phyloP scores from a whole-genome alignment of 2,113 vertebrate species.

The Cavia aperea region DNA sequence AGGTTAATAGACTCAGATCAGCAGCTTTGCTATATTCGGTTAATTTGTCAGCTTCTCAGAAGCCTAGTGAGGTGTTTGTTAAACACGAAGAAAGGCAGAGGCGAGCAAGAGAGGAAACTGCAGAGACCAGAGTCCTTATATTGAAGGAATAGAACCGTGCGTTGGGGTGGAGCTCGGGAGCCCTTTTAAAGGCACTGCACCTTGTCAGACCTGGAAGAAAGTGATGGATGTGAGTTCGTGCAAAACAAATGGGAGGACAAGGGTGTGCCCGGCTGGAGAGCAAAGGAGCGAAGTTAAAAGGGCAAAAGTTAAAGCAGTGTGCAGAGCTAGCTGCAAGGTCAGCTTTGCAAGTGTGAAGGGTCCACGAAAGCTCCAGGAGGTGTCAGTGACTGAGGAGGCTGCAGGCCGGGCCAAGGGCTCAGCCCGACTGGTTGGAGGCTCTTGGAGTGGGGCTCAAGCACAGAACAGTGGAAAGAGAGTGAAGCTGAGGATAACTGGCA shows the following conservation, averaged over 20 bases:
- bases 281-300: background rate
- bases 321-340: background rate
- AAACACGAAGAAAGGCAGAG: background rate
- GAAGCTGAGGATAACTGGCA: background rate
- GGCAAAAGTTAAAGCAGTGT: background rate
- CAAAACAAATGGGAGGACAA: background rate
- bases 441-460: background rate
- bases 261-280: background rate
- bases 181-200: background rate
- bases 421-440: background rate
- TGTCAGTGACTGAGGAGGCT: rapidly evolving
- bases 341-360: background rate
- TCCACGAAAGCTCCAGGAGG: background rate
- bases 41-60: background rate
- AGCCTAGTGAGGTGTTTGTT: background rate
- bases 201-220: background rate
- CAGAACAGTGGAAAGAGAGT: background rate
- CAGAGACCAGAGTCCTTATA: background rate
- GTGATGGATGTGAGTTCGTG: background rate
- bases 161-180: background rate
- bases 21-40: background rate
- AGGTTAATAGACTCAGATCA: background rate
- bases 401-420: rapidly evolving
- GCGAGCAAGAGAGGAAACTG: background rate
- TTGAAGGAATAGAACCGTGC: background rate